phyloP scores from a whole-genome alignment of 2,113 vertebrate species.

The Ceratotherium simum region DNA sequence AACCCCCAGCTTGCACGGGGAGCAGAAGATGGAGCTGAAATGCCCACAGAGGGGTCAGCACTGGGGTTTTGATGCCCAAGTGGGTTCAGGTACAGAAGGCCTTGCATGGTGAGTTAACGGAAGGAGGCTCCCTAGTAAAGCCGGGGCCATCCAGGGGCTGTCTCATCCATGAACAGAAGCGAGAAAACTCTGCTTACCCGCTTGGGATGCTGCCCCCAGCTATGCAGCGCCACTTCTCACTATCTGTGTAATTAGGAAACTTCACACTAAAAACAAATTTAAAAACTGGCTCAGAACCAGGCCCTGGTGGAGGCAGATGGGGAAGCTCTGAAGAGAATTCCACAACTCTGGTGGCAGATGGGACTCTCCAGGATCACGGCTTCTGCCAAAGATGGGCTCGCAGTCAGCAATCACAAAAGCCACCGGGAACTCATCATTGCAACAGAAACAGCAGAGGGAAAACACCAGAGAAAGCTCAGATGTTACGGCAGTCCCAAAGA shows the following conservation, averaged over 20 bases:
- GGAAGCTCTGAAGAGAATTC: background rate
- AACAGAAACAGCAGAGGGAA: background rate
- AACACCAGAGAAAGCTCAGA: background rate
- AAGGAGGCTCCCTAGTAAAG: background rate
- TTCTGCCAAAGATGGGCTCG: background rate
- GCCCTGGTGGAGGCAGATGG: background rate
- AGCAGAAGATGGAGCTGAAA: background rate
- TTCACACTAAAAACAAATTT: background rate
- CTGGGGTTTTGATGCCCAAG: too few species aligned
- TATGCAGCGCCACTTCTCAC: background rate
- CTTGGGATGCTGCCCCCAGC: background rate
- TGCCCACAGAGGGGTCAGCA: background rate
- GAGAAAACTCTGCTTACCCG: background rate
- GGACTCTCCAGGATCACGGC: background rate
- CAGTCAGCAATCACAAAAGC: background rate
- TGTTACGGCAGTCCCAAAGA: background rate
- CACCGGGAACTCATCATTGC: background rate
- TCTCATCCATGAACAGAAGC: background rate
- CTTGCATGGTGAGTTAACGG: background rate
- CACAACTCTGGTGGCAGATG: rapidly evolving
- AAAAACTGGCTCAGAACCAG: background rate
- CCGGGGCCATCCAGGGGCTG: too few species aligned
- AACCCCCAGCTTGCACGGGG: background rate
- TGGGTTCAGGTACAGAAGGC: background rate
- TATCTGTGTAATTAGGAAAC: background rate